These are phyloP conservation scores for Eidolon dupreanum DNA, from an alignment of 2,797 vertebrate species.

Conservation along the genomic window DNA sequence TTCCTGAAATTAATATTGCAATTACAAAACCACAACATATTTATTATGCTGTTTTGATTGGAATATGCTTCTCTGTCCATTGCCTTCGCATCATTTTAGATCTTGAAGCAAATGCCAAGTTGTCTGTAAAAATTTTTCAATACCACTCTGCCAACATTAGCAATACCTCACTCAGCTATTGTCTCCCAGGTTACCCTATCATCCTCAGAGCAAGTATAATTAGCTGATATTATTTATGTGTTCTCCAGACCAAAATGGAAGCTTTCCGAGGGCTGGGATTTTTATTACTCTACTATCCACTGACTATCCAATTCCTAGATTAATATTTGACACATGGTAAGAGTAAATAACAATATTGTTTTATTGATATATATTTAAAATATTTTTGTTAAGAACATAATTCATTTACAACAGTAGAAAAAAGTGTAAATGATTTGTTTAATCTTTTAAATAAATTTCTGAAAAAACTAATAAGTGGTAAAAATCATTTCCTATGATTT, in stretches of 20 bases:
- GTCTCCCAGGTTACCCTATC: neutral
- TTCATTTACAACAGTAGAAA: neutral
- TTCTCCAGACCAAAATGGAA: neutral
- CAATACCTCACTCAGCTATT: neutral
- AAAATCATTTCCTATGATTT: neutral
- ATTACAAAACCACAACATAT: neutral
- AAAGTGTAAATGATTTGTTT: neutral
- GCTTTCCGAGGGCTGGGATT: neutral
- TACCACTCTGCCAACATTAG: neutral
- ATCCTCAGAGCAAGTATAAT: neutral
- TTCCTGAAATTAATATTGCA: neutral
- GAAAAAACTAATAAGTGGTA: neutral
- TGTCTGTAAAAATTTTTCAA: neutral
- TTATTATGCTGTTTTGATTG: neutral
- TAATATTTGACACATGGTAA: neutral
- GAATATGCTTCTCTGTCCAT: neutral
- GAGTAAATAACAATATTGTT: neutral
- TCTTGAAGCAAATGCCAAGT: neutral
- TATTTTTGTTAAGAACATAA: neutral
- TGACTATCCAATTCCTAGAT: neutral
- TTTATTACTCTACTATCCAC: neutral
- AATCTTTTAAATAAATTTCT: neutral
- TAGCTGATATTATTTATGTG: neutral
- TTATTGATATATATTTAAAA: neutral
- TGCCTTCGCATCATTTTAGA: neutral